phyloP scores from a whole-genome alignment of 2,888 invertebrate species.

The Pyrochroa serraticornis region DNA sequence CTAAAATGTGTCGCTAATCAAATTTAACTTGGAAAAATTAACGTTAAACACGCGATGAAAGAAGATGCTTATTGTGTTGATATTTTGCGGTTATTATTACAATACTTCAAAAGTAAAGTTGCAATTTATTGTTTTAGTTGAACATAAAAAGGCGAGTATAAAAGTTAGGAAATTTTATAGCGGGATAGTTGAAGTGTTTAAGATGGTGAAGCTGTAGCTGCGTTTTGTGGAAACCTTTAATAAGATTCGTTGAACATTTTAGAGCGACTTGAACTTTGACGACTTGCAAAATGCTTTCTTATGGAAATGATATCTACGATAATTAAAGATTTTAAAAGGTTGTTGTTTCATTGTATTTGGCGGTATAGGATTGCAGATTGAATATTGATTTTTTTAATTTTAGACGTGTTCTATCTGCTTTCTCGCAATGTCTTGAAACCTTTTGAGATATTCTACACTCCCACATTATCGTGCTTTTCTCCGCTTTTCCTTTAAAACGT shows the following conservation, averaged over 20 bases:
- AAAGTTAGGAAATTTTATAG: constrained; percentile 12
- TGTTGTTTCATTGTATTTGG: too few species aligned
- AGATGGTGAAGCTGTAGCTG: constrained; percentile 12
- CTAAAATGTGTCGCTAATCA: constrained; percentile 24
- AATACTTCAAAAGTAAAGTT: constrained; percentile 4
- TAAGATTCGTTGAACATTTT: constrained; percentile 13
- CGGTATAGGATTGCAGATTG: constrained; percentile 7
- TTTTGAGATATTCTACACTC: too few species aligned
- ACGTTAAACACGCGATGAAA: constrained; percentile 19
- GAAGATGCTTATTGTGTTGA: too few species aligned
- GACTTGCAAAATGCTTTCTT: constrained; percentile 2
- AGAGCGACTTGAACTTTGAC: not conserved
- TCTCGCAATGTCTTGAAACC: not conserved
- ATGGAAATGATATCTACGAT: constrained; percentile 10
- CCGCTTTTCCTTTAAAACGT: too few species aligned
- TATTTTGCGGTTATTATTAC: too few species aligned
- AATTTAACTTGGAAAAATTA: constrained; percentile 16
- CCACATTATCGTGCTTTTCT: too few species aligned
- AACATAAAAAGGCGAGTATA: not conserved
- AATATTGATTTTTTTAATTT: constrained; percentile 11
- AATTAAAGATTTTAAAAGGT: not conserved
- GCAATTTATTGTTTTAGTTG: not conserved
- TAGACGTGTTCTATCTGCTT: constrained; percentile 18
- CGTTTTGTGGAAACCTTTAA: constrained; percentile 9
- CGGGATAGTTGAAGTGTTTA: constrained; percentile 13